Evolutionary conservation across 2,113 vertebrate genomes (phyloP), one percentile per base, ranked within the genome.

Genomic region (Solenodon paradoxus): DNA sequence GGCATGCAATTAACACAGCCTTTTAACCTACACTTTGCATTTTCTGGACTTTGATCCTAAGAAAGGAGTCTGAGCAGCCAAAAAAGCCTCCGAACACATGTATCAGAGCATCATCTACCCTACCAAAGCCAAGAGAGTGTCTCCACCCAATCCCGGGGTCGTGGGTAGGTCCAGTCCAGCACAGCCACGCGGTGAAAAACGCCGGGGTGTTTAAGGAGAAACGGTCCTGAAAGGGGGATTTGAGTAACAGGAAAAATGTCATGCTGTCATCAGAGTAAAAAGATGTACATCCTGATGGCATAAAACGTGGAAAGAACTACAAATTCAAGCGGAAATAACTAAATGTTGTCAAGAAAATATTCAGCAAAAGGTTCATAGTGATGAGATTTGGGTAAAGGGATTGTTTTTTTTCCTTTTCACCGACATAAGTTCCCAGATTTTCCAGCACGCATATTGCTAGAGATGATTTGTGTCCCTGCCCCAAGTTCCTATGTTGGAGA

Each of bases 41-140:
- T 91, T 95, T 88, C 66, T 82, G 68, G 42, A 90, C 90, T 90
- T 92, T 84, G 47, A 47, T 13, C 38, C 63, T 53, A 15, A 59
- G 51, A 79, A 89, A 66, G 72, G 22, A 79, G 59, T 88, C 26
- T 4, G 24, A 89, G 66, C 77, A 49, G 57, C 38, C 55, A 42
- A 80, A 87, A 84, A 87, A 57, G 61, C 24, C 28, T 59, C 22
- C 24, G 45, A 15, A 57, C 22, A 82, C 49, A 45, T 13, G 12
- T 57, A 40, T 72, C 74, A 45, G 8, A 51, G 66, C 11, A 38
- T 66, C 64, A 72, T 42, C 75, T 63, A 59, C 26, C 35, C 38
- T 30, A 86, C 81, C 51, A 83, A 86, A 90, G 80, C n/a, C n/a
- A n/a, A n/a, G n/a, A n/a, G n/a, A n/a, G n/a, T n/a, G n/a, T n/a